A percentile compares a stretch with the other conserved stretches of the same genome.
These are phyloP conservation scores for Oncopeltus fasciatus DNA, from an alignment of 1,140 invertebrate species.

Conservation along the genomic window DNA sequence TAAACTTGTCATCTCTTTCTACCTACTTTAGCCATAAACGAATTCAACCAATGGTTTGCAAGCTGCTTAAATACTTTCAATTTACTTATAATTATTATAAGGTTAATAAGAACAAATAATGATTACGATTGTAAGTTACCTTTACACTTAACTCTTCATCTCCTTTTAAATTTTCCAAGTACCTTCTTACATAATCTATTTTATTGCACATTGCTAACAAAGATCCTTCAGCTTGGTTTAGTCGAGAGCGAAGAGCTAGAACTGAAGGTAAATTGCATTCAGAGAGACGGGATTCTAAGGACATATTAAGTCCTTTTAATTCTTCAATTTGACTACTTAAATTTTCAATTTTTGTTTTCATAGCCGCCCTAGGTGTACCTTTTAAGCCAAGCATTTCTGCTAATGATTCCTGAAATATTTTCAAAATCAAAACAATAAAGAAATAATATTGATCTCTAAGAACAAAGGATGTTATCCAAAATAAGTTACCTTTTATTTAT, in stretches of 20 bases:
- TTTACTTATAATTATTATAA: too few relatives aligned
- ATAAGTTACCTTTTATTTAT: too few relatives aligned
- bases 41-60: too few relatives aligned
- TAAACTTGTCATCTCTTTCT: too few relatives aligned
- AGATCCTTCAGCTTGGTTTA: not conserved
- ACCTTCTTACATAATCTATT: constrained; percentile 19
- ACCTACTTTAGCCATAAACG: too few relatives aligned
- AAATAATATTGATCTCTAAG: too few relatives aligned
- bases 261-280: constrained; percentile 1
- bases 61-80: not conserved
- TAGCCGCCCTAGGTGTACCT: constrained; percentile 12
- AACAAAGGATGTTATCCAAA: too few relatives aligned
- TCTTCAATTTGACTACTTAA: constrained; percentile 14
- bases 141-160: constrained; percentile 17
- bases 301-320: not conserved
- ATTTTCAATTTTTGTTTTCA: constrained; percentile 14
- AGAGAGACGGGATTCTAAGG: not conserved
- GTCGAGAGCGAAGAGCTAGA: not conserved
- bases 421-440: not conserved
- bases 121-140: too few relatives aligned
- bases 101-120: not conserved
- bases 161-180: constrained; percentile 12
- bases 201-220: constrained; percentile 16
- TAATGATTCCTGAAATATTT: constrained; percentile 18
- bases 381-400: constrained; percentile 18